These are phyloP conservation scores for Labeo calbasu DNA, from an alignment of 2,797 vertebrate species.

Conservation along the genomic window DNA sequence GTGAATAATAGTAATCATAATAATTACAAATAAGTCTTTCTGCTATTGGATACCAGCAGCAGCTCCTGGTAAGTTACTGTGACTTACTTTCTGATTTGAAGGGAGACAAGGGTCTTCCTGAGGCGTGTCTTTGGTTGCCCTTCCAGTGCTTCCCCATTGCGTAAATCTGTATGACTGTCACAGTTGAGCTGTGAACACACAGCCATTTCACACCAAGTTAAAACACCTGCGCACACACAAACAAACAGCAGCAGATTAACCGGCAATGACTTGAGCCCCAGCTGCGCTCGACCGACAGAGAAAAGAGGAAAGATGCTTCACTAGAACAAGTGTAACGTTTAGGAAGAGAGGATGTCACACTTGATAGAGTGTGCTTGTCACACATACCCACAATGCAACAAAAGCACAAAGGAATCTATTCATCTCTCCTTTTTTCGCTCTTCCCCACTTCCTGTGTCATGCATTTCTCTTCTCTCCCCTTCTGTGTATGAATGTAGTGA, in stretches of 20 bases:
- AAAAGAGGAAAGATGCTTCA: slow-evolving; percentile 37
- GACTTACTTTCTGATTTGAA: neutral
- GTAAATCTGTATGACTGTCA: slow-evolving; percentile 15
- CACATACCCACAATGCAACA: slow-evolving; percentile 32
- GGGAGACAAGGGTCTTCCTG: neutral
- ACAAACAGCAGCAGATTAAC: slow-evolving; percentile 44
- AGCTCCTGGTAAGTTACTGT: neutral
- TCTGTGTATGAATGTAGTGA: slow-evolving; percentile 18
- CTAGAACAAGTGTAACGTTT: slow-evolving; percentile 43
- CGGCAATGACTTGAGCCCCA: slow-evolving; percentile 33
- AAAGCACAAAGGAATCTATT: slow-evolving; percentile 41
- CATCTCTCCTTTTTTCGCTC: slow-evolving; percentile 56
- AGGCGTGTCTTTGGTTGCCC: neutral
- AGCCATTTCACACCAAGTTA: slow-evolving; percentile 38
- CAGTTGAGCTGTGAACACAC: slow-evolving; percentile 25
- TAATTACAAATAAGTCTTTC: neutral
- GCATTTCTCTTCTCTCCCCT: slow-evolving; percentile 19
- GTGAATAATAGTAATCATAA: neutral
- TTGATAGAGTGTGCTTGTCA: slow-evolving; percentile 45
- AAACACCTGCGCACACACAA: slow-evolving; percentile 31
- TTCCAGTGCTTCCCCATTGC: slow-evolving; percentile 2
- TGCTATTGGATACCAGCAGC: neutral
- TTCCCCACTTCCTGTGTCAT: slow-evolving; percentile 41
- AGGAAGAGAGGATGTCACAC: slow-evolving; percentile 41
- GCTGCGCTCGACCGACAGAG: slow-evolving; percentile 26